Evolutionary conservation across 2,113 vertebrate species (phyloP).

Genomic region (Ranitomeya imitator): DNA sequence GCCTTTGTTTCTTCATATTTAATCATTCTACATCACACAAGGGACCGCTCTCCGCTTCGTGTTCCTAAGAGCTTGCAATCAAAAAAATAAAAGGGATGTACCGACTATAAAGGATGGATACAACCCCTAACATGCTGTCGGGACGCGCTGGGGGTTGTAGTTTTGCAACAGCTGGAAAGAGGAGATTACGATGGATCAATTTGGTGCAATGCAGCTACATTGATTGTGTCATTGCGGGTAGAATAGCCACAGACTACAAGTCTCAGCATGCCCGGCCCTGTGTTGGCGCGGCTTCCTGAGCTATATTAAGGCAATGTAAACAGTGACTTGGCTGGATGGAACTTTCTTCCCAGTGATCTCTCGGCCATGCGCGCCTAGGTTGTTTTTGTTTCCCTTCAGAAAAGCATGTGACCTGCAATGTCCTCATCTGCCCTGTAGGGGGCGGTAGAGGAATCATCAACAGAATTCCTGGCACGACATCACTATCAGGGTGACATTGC

Average conservation of each 20-base stretch:
- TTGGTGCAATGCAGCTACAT: neutral
- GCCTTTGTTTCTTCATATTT: too few species aligned
- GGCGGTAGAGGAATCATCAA: neutral
- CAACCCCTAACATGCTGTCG: neutral
- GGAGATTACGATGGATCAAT: neutral
- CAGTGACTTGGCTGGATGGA: conserved; percentile 13
- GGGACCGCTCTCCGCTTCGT: neutral
- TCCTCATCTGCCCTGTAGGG: neutral
- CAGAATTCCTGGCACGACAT: neutral
- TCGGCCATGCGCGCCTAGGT: neutral
- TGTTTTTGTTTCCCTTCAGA: conserved; percentile 23
- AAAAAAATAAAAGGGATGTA: neutral
- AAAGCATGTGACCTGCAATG: conserved; percentile 40
- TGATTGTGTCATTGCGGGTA: neutral
- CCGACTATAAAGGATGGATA: neutral
- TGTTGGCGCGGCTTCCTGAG: neutral
- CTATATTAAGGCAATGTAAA: conserved; percentile 19
- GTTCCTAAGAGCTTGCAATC: neutral
- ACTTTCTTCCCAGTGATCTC: conserved; percentile 1
- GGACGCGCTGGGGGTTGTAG: neutral
- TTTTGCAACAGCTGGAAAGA: neutral
- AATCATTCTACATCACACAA: neutral
- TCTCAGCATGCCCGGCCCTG: neutral
- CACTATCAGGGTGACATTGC: neutral
- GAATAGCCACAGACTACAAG: neutral